A percentile compares a stretch with the other conserved stretches of the same genome.
Evolutionary conservation across 2,113 vertebrate genomes (phyloP).

Genomic region (Aix galericulata): DNA sequence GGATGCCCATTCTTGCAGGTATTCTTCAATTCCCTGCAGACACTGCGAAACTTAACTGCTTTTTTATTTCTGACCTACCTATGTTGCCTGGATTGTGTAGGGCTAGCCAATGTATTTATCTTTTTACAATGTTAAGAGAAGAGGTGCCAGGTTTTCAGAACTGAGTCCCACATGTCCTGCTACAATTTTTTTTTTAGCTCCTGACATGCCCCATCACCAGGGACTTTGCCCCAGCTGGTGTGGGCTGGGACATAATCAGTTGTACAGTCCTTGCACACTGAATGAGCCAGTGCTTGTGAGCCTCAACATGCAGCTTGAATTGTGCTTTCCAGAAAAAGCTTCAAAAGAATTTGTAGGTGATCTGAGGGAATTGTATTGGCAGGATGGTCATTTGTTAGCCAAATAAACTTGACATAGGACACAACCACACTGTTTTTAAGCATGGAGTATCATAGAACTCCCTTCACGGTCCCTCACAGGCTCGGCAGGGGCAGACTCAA

Average conservation of each 20-base stretch:
- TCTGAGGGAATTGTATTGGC: background rate
- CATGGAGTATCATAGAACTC: background rate
- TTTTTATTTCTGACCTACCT: background rate
- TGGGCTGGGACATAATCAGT: background rate
- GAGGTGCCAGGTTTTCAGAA: background rate
- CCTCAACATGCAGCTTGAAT: background rate
- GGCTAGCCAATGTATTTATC: background rate
- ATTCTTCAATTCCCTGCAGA: background rate
- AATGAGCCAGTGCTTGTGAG: background rate
- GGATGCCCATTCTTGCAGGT: background rate
- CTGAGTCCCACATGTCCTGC: background rate
- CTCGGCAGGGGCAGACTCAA: background rate
- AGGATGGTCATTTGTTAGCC: background rate
- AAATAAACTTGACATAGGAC: background rate
- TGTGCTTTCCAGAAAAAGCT: background rate
- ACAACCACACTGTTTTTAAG: accelerated
- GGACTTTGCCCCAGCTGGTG: background rate
- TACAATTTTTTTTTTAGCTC: background rate
- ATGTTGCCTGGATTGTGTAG: background rate
- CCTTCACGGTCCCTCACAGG: accelerated
- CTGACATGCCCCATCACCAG: background rate
- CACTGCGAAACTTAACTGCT: background rate
- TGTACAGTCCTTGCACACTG: background rate
- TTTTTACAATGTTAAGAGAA: background rate
- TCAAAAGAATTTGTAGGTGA: background rate